These are phyloP conservation scores for Sapayoa aenigma DNA, from an alignment of 2,113 vertebrate genomes.

Conservation along the genomic window DNA sequence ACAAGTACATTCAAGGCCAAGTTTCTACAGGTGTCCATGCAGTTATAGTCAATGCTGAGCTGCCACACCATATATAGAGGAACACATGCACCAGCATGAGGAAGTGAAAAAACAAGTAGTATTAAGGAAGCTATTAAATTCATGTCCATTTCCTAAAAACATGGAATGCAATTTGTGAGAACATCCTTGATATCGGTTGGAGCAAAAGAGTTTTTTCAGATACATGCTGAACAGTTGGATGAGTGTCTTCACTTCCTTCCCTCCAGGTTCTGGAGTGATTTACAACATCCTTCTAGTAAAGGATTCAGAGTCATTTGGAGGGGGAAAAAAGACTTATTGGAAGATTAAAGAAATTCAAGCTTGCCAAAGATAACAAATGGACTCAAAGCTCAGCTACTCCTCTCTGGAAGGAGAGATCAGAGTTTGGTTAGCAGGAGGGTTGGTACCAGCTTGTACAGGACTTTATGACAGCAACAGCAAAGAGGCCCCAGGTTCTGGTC, in stretches of 20 bases:
- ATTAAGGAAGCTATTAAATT: slow-evolving; percentile 25
- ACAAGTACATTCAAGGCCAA: not conserved
- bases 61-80: not conserved
- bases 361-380: slow-evolving; percentile 4
- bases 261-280: not conserved
- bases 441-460: not conserved
- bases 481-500: not conserved
- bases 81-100: not conserved
- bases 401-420: not conserved
- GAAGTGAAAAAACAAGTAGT: not conserved
- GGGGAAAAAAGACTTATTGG: not conserved
- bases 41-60: not conserved
- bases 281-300: slow-evolving; percentile 30
- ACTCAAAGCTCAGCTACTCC: not conserved
- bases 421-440: not conserved
- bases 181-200: not conserved
- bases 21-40: slow-evolving; percentile 35
- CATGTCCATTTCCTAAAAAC: slow-evolving; percentile 3
- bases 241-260: slow-evolving; percentile 31
- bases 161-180: not conserved
- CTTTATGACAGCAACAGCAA: not conserved
- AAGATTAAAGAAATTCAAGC: slow-evolving; percentile 46
- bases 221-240: not conserved
- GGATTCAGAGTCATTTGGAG: not conserved
- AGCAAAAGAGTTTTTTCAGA: slow-evolving; percentile 23